These are phyloP conservation scores for Achlya flavicornis DNA, from an alignment of 2,888 invertebrate genomes.

Conservation along the genomic window DNA sequence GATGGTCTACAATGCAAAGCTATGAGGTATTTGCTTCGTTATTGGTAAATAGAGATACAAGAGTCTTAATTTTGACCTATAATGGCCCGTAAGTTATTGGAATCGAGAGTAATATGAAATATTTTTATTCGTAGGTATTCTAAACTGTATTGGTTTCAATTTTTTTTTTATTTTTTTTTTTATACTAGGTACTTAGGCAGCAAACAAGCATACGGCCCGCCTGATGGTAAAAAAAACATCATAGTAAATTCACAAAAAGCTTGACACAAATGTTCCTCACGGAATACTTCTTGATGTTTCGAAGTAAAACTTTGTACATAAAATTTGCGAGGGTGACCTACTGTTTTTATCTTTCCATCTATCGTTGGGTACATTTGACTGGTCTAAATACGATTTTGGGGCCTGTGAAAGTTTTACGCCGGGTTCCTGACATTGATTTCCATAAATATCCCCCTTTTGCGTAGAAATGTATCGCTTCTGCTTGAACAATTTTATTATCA, in stretches of 20 bases:
- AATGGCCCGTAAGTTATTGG: no score
- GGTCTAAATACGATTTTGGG: slow-evolving; percentile 56
- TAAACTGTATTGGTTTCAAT: background rate
- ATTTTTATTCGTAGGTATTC: no score
- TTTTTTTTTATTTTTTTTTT: no score
- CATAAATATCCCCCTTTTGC: slow-evolving; percentile 59
- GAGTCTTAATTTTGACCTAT: no score
- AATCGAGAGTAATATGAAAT: background rate
- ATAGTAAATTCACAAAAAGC: background rate
- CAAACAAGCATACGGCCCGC: no score
- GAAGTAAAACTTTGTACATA: slow-evolving; percentile 20
- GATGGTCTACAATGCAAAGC: no score
- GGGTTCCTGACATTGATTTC: slow-evolving; percentile 63
- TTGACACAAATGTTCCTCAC: background rate
- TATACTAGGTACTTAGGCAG: no score
- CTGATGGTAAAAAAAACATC: background rate
- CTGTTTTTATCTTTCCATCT: slow-evolving; percentile 19
- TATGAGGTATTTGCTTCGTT: no score
- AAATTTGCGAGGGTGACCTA: slow-evolving; percentile 20
- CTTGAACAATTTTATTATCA: slow-evolving; percentile 37
- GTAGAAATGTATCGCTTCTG: slow-evolving; percentile 53
- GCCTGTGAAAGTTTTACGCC: slow-evolving; percentile 60
- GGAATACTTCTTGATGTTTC: slow-evolving; percentile 18
- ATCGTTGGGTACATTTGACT: slow-evolving; percentile 26
- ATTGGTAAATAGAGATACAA: no score